These are phyloP conservation scores for Acheta domesticus DNA, from an alignment of 2,888 invertebrate genomes.

Conservation along the genomic window DNA sequence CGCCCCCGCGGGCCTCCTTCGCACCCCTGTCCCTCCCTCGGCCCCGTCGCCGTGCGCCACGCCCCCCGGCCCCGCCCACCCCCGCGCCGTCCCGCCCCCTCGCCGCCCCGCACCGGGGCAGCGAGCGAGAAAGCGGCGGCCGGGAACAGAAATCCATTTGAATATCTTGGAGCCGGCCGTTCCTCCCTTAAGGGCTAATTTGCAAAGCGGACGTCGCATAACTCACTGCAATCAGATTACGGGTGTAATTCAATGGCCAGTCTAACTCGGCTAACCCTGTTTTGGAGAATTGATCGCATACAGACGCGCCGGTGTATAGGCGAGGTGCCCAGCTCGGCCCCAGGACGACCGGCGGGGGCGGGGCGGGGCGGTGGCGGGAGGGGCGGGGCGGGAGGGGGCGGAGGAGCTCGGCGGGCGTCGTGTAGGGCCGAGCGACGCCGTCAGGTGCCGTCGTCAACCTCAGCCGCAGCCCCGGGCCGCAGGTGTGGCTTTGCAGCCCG, in stretches of 20 bases:
- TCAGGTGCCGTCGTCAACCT: too few relatives aligned
- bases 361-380: not conserved
- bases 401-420: too few relatives aligned
- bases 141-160: slow-evolving; percentile 1
- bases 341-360: not conserved
- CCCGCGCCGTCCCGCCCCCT: not conserved
- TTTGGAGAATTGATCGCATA: slow-evolving; percentile 18
- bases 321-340: not conserved
- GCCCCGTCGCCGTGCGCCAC: not conserved
- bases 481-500: too few relatives aligned
- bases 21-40: too few relatives aligned
- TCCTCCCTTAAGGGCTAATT: slow-evolving; percentile 7
- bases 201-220: slow-evolving; percentile 18
- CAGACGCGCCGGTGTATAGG: slow-evolving; percentile 3
- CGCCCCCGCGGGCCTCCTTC: not conserved
- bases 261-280: slow-evolving; percentile 18
- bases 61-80: not conserved
- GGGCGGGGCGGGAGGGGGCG: not conserved
- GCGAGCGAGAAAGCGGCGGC: not conserved
- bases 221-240: slow-evolving; percentile 9
- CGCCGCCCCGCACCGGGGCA: not conserved
- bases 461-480: too few relatives aligned
- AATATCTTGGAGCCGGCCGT: slow-evolving; percentile 1
- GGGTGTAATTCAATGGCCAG: slow-evolving; percentile 9
- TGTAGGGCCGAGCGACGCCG: too few relatives aligned